These are phyloP conservation scores for Caenorhabditis panamensis DNA, from an alignment of 2,888 invertebrate species.

Conservation along the genomic window DNA sequence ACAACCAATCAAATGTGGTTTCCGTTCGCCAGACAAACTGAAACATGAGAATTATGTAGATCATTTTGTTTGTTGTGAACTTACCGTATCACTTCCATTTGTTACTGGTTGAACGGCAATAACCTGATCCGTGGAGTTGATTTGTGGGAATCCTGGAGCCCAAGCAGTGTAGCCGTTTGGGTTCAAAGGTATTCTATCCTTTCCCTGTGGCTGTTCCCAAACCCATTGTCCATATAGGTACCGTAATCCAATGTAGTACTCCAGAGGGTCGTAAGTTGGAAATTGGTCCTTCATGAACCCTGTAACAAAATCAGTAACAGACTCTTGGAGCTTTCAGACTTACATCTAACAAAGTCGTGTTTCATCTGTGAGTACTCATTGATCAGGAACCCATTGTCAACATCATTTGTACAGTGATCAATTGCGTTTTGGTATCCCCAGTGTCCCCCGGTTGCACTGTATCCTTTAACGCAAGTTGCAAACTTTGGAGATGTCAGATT, in stretches of 20 bases:
- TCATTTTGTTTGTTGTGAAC: neutral
- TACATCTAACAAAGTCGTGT: slow-evolving; percentile 17
- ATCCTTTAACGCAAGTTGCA: slow-evolving; percentile 20
- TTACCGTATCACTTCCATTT: neutral
- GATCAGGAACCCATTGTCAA: slow-evolving; percentile 3
- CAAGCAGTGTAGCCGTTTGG: slow-evolving; percentile 19
- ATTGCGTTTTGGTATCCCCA: slow-evolving; percentile 26
- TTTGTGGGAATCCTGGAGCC: slow-evolving; percentile 37
- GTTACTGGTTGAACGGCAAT: neutral
- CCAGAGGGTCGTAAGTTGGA: neutral
- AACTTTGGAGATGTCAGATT: neutral
- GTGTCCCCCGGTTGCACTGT: slow-evolving; percentile 26
- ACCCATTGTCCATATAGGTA: slow-evolving; percentile 18
- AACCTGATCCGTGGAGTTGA: slow-evolving; percentile 33
- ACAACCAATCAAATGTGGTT: slow-evolving; percentile 20
- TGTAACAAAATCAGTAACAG: neutral
- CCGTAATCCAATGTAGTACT: slow-evolving; percentile 36
- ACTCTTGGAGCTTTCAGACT: neutral
- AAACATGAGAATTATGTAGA: neutral
- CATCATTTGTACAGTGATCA: slow-evolving; percentile 20
- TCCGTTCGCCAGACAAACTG: slow-evolving; percentile 36
- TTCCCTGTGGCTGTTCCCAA: slow-evolving; percentile 28
- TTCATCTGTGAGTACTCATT: slow-evolving; percentile 26
- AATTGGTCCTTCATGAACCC: slow-evolving; percentile 10
- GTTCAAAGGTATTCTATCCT: slow-evolving; percentile 4